A percentile compares a stretch with the other conserved stretches of the same genome.
These are phyloP conservation scores for Lucinisca nassula DNA, from an alignment of 2,888 invertebrate genomes.

Conservation along the genomic window DNA sequence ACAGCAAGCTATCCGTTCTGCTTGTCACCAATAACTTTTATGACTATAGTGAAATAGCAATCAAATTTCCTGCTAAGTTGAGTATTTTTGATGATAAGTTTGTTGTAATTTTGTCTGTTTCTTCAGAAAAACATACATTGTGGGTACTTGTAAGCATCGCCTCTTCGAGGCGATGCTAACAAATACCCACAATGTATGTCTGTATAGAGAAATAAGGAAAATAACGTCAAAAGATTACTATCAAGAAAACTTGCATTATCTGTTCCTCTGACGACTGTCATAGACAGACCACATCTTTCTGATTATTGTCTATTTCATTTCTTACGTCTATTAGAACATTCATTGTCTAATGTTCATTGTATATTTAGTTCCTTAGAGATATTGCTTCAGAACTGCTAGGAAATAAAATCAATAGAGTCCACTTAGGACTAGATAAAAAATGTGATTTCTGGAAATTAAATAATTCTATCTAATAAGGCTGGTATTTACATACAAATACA, in stretches of 20 bases:
- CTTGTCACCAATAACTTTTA: not conserved
- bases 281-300: not conserved
- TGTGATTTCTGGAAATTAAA: slow-evolving; percentile 2
- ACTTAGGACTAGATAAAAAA: not conserved
- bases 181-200: too few relatives aligned
- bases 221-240: too few relatives aligned
- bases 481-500: not conserved
- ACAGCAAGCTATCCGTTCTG: too few relatives aligned
- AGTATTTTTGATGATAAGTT: too few relatives aligned
- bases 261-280: too few relatives aligned
- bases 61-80: too few relatives aligned
- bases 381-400: not conserved
- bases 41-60: not conserved
- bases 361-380: not conserved
- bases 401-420: not conserved
- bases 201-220: too few relatives aligned
- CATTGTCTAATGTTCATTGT: not conserved
- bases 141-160: too few relatives aligned
- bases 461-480: not conserved
- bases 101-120: too few relatives aligned
- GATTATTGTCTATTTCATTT: not conserved
- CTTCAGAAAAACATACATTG: too few relatives aligned
- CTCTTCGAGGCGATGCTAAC: too few relatives aligned
- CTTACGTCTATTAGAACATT: not conserved
- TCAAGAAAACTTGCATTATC: too few relatives aligned